Evolutionary conservation across 1,140 invertebrate genomes (phyloP), one percentile per base, ranked within the genome.

Genomic region (Cotesia glomerata): DNA sequence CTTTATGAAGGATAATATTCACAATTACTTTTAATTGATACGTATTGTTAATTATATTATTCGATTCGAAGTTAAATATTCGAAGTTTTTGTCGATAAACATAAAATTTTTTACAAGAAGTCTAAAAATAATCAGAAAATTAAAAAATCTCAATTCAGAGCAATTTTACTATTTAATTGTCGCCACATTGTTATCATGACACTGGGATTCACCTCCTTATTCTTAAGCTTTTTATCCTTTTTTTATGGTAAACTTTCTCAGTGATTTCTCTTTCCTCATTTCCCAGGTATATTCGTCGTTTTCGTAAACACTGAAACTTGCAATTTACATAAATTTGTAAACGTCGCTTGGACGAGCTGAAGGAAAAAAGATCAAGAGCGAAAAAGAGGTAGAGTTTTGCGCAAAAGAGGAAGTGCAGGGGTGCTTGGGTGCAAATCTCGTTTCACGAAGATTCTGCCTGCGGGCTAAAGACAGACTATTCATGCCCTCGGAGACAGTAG

Each of bases 291-390:
- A 77, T n/a, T 71, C 63, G 67, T 71, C 69, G 49, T 76, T 76
- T 76, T 76, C 67, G n/a, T 70, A 76, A 76, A 73, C 70, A 74
- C 66, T 71, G 75, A 77, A 74, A 74, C 76, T 75, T 72, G 74
- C 74, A 78, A 81, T 81, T 76, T 81, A 66, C 77, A 81, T 81
- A 78, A 78, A 80, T 79, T 81, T 78, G 78, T 81, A 78, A 80
- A 79, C 76, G 78, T 80, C 75, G 75, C 69, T 73, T 69, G 76
- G 69, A 73, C 74, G 76, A 51, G 71, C 71, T 49, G 59, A 75
- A 72, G 75, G 75, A 75, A 76, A 74, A 59, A 34, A 45, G 18
- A 36, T 69, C 74, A 73, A 75, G 74, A 67, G 18, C n/a, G 32
- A 58, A 52, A 36, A 49, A 74, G 69, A 67, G 54, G 69, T 49